Conservation (phyloP, 2,797 vertebrate genomes). For the Arvicola amphibius region DNA sequence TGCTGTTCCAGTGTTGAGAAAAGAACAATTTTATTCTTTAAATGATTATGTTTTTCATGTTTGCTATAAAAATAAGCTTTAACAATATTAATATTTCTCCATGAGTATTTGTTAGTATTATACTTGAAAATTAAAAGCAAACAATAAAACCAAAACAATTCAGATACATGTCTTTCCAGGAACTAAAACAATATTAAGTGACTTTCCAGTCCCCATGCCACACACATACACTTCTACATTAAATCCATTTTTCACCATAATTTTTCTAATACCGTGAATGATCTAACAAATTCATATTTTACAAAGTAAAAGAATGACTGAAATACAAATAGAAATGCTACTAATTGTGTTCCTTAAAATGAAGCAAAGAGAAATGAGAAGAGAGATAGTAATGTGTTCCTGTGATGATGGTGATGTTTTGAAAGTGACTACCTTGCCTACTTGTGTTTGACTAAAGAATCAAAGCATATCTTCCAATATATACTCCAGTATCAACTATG, state of each 20-base stretch:
- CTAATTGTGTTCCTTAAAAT: conserved; percentile 64
- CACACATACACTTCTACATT: background rate
- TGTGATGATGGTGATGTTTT: conserved; percentile 56
- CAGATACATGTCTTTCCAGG: conserved; percentile 38
- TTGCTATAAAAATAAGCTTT: conserved; percentile 21
- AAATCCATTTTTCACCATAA: conserved; percentile 66
- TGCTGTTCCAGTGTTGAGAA: conserved; percentile 24
- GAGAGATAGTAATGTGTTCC: conserved; percentile 58
- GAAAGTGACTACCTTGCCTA: conserved; percentile 43
- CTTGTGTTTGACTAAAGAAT: conserved; percentile 44
- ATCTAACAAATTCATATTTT: conserved; percentile 73
- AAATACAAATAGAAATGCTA: conserved; percentile 72
- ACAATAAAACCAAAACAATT: conserved; percentile 28
- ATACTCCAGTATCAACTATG: conserved; percentile 6
- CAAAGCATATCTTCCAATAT: conserved; percentile 27
- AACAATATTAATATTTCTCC: conserved; percentile 31
- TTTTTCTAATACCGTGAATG: conserved; percentile 77
- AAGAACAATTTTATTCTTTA: conserved; percentile 39
- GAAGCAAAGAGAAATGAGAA: background rate
- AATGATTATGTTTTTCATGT: background rate
- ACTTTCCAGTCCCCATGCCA: background rate
- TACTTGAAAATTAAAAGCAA: conserved; percentile 37
- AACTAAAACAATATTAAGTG: background rate
- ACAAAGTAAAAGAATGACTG: conserved; percentile 68
- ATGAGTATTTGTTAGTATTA: conserved; percentile 25